Percentiles rank a stretch among this genome's conserved stretches.
Evolutionary conservation across 1,140 invertebrate genomes (phyloP).

Genomic region (Paraescarpia echinospica): DNA sequence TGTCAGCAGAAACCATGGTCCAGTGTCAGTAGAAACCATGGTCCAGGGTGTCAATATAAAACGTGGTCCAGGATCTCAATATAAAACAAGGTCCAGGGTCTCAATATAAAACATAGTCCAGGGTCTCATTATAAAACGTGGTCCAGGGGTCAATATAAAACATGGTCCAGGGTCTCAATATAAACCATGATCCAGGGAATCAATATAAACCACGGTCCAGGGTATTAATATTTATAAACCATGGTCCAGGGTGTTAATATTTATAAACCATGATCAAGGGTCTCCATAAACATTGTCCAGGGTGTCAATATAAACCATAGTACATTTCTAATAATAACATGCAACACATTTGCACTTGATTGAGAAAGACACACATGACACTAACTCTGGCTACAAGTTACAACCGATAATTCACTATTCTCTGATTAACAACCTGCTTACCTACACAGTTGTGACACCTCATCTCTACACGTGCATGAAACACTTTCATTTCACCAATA

Average conservation of each 20-base stretch:
- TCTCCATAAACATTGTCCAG: too few relatives aligned
- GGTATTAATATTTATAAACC: too few relatives aligned
- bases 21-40: neutral
- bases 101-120: too few relatives aligned
- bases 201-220: too few relatives aligned
- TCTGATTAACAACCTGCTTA: neutral
- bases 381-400: neutral
- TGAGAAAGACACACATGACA: neutral
- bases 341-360: too few relatives aligned
- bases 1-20: neutral
- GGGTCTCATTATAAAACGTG: too few relatives aligned
- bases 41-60: neutral
- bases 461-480: neutral
- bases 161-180: neutral
- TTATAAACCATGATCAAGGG: too few relatives aligned
- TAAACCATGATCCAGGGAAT: too few relatives aligned
- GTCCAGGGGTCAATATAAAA: neutral
- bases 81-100: too few relatives aligned
- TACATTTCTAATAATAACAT: too few relatives aligned
- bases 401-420: neutral
- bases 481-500: neutral
- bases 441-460: neutral
- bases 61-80: neutral
- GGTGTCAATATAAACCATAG: too few relatives aligned
- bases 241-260: too few relatives aligned